Evolutionary conservation across 92 coral and sea anemone genomes (phyloP).

Genomic region (Epizoanthus illoricatus): DNA sequence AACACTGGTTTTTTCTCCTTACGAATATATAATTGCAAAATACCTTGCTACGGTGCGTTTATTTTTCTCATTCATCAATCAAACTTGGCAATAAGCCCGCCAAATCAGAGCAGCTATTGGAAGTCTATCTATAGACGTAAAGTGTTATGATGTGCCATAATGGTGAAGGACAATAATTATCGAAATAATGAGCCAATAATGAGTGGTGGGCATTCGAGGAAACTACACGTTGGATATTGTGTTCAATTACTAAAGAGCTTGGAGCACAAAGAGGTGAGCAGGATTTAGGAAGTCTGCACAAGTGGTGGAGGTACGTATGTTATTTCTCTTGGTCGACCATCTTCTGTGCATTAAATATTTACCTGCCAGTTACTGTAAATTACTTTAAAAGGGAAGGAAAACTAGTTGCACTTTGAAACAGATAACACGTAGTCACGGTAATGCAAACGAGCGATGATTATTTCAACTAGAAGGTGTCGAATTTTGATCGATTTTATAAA

Average conservation of each 20-base stretch:
- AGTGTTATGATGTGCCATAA: slow-evolving; percentile 10
- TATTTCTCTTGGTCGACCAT: neutral
- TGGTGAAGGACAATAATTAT: slow-evolving; percentile 1
- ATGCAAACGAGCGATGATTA: too few relatives aligned
- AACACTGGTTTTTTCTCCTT: too few relatives aligned
- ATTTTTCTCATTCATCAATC: slow-evolving; percentile 10
- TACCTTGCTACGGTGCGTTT: neutral
- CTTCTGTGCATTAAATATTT: neutral
- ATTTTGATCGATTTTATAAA: too few relatives aligned
- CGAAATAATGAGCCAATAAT: slow-evolving; percentile 42
- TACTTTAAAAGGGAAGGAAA: too few relatives aligned
- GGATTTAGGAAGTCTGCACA: slow-evolving; percentile 17
- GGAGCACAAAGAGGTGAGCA: slow-evolving; percentile 2
- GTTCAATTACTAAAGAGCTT: slow-evolving; percentile 9
- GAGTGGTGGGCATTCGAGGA: neutral
- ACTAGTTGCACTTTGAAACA: too few relatives aligned
- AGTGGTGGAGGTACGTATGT: slow-evolving; percentile 24
- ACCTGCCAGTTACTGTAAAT: neutral
- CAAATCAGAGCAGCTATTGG: slow-evolving; percentile 16
- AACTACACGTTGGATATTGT: slow-evolving; percentile 9
- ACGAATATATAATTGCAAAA: neutral
- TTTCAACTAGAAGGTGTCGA: too few relatives aligned
- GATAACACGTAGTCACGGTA: too few relatives aligned
- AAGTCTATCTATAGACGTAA: slow-evolving; percentile 11
- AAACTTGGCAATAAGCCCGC: slow-evolving; percentile 31